Conservation (phyloP, 2,888 invertebrate species). For the Biston betularia region DNA sequence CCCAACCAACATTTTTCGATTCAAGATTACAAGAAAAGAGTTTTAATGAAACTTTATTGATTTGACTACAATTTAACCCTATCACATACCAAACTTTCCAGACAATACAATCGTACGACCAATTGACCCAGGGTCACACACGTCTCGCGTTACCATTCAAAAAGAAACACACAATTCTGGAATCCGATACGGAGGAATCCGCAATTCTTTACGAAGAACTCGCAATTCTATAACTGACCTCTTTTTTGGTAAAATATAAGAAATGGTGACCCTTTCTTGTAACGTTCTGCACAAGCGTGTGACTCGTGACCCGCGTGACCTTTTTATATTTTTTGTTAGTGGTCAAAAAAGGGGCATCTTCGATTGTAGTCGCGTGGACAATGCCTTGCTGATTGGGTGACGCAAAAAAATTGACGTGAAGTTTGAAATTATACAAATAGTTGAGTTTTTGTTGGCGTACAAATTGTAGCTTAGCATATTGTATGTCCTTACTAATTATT, state of each 20-base stretch:
- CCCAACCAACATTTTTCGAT: background rate
- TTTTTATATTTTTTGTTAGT: constrained; percentile 61
- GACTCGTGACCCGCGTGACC: constrained; percentile 69
- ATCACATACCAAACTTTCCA: constrained; percentile 24
- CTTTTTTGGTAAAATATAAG: constrained; percentile 57
- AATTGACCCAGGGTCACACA: constrained; percentile 79
- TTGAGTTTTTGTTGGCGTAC: constrained; percentile 15
- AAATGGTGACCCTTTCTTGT: constrained; percentile 59
- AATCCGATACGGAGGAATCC: constrained; percentile 50
- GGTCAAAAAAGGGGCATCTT: constrained; percentile 74
- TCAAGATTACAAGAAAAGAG: constrained; percentile 11
- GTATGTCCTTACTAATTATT: too few relatives aligned
- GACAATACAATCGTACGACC: constrained; percentile 34
- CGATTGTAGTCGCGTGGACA: constrained; percentile 67
- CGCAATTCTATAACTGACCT: constrained; percentile 70
- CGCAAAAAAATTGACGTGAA: constrained; percentile 57
- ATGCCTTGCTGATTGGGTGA: constrained; percentile 71
- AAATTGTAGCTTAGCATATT: constrained; percentile 19
- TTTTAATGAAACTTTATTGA: constrained; percentile 27
- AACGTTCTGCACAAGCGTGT: constrained; percentile 49
- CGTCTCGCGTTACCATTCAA: constrained; percentile 66
- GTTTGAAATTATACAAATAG: constrained; percentile 22
- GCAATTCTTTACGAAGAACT: constrained; percentile 59
- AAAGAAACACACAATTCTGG: constrained; percentile 63
- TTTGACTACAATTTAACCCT: constrained; percentile 32